Base-by-base conservation (phyloP, 2,888 invertebrate genomes). In the Drosophila pseudotakahashii region DNA sequence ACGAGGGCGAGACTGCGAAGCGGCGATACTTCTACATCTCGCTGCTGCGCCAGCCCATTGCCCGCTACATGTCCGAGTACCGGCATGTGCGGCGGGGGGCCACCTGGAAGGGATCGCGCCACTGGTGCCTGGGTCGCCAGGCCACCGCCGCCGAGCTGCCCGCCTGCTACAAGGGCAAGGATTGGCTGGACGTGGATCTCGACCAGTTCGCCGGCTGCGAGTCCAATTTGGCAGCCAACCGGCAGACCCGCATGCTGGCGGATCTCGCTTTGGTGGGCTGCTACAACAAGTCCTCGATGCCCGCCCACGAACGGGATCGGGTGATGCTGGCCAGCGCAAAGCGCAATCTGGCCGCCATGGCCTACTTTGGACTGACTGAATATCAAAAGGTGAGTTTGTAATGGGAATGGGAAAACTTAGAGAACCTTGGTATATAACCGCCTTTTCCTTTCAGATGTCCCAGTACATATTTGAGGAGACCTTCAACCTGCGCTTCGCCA, bases 211-310 rank as follows among this genome's bases (percentile, higher is more conserved):
- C 98, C 87, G 93, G 94, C 34, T 99, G 99, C 91, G 95, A 96
- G 6, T 96, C 96, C 92, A 99, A 99, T 94, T 94, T 99, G 90
- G 99, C 99, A 19, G 96, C 95, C 89, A 99, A 99, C 93, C 94
- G 99, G 71, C 99, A 99, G 93, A 99, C 99, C 3, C 94, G 99
- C 79, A 99, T 99, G 99, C 92, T 99, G 88, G 97, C 99, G 14
- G 98, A 99, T 93, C 93, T 99, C 77, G 97, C 97, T 64, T 94
- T 98, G 53, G 96, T 99, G 39, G 98, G 98, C 63, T 99, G 99
- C 93, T 99, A 99, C 93, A 97, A 99, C 90, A 95, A 95, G 81
- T 95, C 95, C 52, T 94, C 95, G 77, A 94, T 97, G 93, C 94
- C 95, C 53, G 93, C 94, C 53, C 93, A 94, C 11, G 97, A 97